These are phyloP conservation scores for Thalpophila matura DNA, from an alignment of 2,888 invertebrate genomes.

Conservation along the genomic window DNA sequence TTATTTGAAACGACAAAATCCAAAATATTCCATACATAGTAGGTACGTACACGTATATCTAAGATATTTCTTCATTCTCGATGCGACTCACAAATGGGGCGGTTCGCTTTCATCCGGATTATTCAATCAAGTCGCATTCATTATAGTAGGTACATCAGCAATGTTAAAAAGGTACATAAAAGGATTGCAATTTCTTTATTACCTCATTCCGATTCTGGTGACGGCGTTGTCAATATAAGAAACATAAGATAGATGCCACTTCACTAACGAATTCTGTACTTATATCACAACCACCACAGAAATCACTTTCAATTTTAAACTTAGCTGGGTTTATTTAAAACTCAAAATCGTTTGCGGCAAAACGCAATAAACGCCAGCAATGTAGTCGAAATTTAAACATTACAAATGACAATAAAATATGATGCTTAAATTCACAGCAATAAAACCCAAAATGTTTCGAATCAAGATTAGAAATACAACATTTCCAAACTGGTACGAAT, in stretches of 20 bases:
- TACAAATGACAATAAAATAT: conserved; percentile 41
- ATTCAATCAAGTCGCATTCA: conserved; percentile 79
- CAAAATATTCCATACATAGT: conserved; percentile 24
- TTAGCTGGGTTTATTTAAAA: rapidly evolving
- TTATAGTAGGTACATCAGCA: conserved; percentile 73
- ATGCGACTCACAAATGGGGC: conserved; percentile 63
- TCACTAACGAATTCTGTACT: conserved; percentile 74
- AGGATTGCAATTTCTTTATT: conserved; percentile 83
- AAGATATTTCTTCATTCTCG: conserved; percentile 54
- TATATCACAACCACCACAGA: conserved; percentile 31
- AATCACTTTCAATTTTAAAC: conserved; percentile 22
- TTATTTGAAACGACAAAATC: conserved; percentile 11
- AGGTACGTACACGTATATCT: conserved; percentile 1
- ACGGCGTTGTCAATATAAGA: conserved; percentile 80
- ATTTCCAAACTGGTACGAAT: conserved; percentile 55
- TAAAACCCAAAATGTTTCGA: conserved; percentile 59
- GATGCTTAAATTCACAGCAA: conserved; percentile 34
- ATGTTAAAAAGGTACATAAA: conserved; percentile 75
- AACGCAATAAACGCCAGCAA: conserved; percentile 22
- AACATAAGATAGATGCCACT: conserved; percentile 83
- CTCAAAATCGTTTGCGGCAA: conserved; percentile 23
- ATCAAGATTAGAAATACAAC: conserved; percentile 54
- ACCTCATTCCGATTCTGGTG: conserved; percentile 79
- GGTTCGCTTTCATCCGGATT: conserved; percentile 69
- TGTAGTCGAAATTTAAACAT: conserved; percentile 60